These are phyloP conservation scores for Tiliqua scincoides DNA, from an alignment of 2,113 vertebrate genomes.

Conservation along the genomic window DNA sequence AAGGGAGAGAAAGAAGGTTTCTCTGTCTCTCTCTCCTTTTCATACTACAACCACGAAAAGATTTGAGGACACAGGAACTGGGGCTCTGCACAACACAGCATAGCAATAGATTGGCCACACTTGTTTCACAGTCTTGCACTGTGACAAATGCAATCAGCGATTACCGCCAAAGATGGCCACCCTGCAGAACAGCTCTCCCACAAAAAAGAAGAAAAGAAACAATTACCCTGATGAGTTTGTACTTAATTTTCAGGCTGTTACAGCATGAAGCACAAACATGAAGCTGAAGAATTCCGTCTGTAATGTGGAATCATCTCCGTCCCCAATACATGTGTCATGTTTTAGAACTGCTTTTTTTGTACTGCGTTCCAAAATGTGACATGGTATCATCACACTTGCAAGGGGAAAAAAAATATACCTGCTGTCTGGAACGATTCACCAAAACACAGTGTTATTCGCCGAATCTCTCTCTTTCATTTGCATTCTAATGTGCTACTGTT, in stretches of 20 bases:
- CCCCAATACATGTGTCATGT: not conserved
- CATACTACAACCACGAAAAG: constrained; percentile 10
- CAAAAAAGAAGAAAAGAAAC: constrained; percentile 48
- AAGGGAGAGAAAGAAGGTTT: constrained; percentile 51
- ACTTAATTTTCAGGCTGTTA: constrained; percentile 63
- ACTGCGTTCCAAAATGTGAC: constrained; percentile 26
- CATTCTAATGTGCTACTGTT: constrained; percentile 18
- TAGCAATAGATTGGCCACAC: constrained; percentile 57
- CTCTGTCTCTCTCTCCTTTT: constrained; percentile 66
- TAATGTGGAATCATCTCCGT: not conserved
- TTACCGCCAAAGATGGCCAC: constrained; percentile 51
- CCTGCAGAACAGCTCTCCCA: constrained; percentile 20
- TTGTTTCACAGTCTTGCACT: constrained; percentile 42
- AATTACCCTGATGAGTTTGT: constrained; percentile 56
- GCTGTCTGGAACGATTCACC: constrained; percentile 3
- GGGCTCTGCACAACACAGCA: not conserved
- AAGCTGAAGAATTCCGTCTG: constrained; percentile 19
- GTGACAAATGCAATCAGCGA: constrained; percentile 35
- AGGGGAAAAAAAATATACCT: not conserved
- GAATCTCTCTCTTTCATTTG: not conserved
- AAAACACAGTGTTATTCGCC: not conserved
- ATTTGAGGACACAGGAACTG: constrained; percentile 31
- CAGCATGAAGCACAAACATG: constrained; percentile 40
- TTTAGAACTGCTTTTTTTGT: constrained; percentile 27
- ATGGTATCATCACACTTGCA: not conserved